phyloP scores from a whole-genome alignment of 1,140 invertebrate genomes.

The Pseudomyrmex concolor region DNA sequence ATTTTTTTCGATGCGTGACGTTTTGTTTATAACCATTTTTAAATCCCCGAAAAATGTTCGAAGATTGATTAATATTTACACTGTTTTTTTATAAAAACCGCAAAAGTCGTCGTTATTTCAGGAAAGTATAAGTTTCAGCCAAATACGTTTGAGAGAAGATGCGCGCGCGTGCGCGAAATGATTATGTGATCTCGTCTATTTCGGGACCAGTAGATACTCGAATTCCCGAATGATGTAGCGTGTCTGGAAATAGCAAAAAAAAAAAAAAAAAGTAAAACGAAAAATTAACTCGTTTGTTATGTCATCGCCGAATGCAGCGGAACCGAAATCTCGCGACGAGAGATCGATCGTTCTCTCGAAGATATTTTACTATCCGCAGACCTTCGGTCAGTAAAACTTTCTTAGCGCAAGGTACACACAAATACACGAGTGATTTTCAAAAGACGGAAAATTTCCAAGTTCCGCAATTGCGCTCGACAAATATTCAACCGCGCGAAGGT shows the following conservation, averaged over 20 bases:
- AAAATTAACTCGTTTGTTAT: conserved; percentile 23
- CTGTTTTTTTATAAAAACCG: too few species aligned
- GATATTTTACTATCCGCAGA: background rate
- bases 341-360: background rate
- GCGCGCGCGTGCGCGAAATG: background rate
- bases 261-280: background rate
- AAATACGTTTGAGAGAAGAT: background rate
- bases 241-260: conserved; percentile 23
- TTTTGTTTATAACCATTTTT: too few species aligned
- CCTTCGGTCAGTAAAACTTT: background rate
- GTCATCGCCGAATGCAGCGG: background rate
- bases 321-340: background rate
- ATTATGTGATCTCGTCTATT: conserved; percentile 22
- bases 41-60: too few species aligned
- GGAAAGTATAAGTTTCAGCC: too few species aligned
- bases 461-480: too few species aligned
- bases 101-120: too few species aligned
- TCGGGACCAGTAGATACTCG: background rate
- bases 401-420: too few species aligned
- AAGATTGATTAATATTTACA: too few species aligned
- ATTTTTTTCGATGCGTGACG: background rate
- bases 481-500: too few species aligned
- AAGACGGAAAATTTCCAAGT: too few species aligned
- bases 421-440: background rate
- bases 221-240: conserved; percentile 14